phyloP scores from a whole-genome alignment of 2,888 invertebrate genomes.

The Tolmerus cingulatus region DNA sequence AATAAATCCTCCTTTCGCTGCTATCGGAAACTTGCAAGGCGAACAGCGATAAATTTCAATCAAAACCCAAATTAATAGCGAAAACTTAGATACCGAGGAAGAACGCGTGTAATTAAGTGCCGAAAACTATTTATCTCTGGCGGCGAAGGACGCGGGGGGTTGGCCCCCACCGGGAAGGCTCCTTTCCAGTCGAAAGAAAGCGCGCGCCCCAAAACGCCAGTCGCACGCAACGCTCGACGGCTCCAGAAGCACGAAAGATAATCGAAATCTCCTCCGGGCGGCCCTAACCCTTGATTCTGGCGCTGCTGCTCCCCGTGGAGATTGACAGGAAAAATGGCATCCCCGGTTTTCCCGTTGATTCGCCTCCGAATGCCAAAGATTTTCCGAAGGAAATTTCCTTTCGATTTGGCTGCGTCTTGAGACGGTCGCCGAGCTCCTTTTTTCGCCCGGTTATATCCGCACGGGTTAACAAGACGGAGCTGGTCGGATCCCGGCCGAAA shows the following conservation, averaged over 20 bases:
- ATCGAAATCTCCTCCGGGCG: neutral
- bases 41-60: slow-evolving; percentile 26
- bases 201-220: neutral
- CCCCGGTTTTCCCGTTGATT: neutral
- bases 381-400: neutral
- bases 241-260: neutral
- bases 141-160: neutral
- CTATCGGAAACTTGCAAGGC: neutral
- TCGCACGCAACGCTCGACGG: neutral
- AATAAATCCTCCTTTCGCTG: neutral
- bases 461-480: slow-evolving; percentile 19
- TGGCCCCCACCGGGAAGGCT: neutral
- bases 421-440: neutral
- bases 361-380: slow-evolving; percentile 11
- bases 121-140: slow-evolving; percentile 33
- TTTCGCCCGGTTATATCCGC: neutral
- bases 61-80: slow-evolving; percentile 20
- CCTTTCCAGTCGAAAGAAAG: neutral
- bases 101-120: slow-evolving; percentile 24
- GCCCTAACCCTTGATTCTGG: neutral
- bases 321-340: slow-evolving; percentile 13
- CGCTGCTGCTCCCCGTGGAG: neutral
- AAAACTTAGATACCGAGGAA: neutral
- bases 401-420: neutral
- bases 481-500: slow-evolving; percentile 9